Base-by-base conservation (phyloP, 2,888 invertebrate genomes). In the Plebejus anna region DNA sequence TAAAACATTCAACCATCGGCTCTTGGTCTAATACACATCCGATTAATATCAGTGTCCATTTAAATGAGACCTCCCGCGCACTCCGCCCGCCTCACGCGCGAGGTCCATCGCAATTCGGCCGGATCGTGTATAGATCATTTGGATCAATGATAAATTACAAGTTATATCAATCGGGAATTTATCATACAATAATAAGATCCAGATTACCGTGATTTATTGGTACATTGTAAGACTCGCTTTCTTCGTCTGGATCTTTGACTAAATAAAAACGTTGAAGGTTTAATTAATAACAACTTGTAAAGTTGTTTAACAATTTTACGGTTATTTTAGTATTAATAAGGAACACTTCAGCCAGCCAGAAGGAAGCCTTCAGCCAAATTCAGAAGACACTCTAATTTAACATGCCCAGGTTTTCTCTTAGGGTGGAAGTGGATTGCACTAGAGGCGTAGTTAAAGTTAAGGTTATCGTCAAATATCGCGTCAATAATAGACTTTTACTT, bases 81-180 rank as follows among this genome's bases (percentile, higher is more conserved):
- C 70, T 82, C 81, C 76, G 75, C 79, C 78, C 79, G 75, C 77
- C 81, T 78, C 78, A 77, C 75, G 36, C 75, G 76, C 57, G 70
- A 71, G 80, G 83, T 80, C 86, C 87, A 80, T 75, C 75, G 76
- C 83, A 82, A 76, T 81, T 75, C 87, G 88, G 91, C 70, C 76
- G 77, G 80, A 84, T 89, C 91, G 89, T 91, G 91, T 90, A 91
- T 89, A 88, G 85, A 86, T 86, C 90, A 88, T 91, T 92, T 92
- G 88, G 89, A 91, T 91, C 79, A 79, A 80, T 82, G 82, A 83
- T 82, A 81, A 81, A 82, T 81, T 89, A 90, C 88, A 87, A 85
- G 84, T 87, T 86, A 84, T 90, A 92, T 92, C 89, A 91, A 91
- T 90, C 86, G 87, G 86, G 88, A 86, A 92, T 93, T 88, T 91